phyloP scores from a whole-genome alignment of 2,797 vertebrate genomes.

The Galaxias olidus region DNA sequence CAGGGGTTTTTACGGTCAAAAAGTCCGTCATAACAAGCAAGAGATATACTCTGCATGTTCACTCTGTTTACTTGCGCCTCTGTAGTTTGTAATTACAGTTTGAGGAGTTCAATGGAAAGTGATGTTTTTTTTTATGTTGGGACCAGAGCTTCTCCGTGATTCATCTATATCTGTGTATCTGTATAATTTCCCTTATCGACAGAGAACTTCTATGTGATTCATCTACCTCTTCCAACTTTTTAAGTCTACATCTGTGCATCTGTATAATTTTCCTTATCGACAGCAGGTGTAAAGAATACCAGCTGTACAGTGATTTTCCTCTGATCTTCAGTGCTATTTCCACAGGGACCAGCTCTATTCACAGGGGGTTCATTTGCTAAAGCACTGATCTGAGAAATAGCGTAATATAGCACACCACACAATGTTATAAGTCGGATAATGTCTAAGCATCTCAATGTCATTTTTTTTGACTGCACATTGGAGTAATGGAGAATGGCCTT shows the following conservation, averaged over 20 bases:
- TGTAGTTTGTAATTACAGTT: constrained; percentile 24
- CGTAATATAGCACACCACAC: constrained; percentile 32
- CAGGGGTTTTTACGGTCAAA: constrained; percentile 54
- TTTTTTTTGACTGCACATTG: too few relatives aligned
- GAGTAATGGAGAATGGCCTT: too few relatives aligned
- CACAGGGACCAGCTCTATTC: constrained; percentile 38
- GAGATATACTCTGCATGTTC: constrained; percentile 34
- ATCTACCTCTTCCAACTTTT: constrained; percentile 19
- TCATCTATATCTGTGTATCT: background rate
- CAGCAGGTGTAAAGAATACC: constrained; percentile 15
- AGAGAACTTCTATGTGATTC: background rate
- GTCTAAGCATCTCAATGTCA: too few relatives aligned
- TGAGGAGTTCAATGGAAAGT: constrained; percentile 13
- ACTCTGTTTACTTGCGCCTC: constrained; percentile 41
- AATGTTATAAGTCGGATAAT: constrained; percentile 25
- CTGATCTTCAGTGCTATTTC: constrained; percentile 40
- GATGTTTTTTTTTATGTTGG: background rate
- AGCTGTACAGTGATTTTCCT: constrained; percentile 43
- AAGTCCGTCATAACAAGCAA: constrained; percentile 40
- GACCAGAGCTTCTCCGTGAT: background rate
- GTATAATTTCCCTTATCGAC: constrained; percentile 9
- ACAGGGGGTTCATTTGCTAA: constrained; percentile 39
- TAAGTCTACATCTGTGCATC: constrained; percentile 22
- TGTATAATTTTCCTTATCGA: background rate
- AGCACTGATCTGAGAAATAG: constrained; percentile 24